Evolutionary conservation across 2,113 vertebrate genomes (phyloP).

Genomic region (Damaliscus lunatus): DNA sequence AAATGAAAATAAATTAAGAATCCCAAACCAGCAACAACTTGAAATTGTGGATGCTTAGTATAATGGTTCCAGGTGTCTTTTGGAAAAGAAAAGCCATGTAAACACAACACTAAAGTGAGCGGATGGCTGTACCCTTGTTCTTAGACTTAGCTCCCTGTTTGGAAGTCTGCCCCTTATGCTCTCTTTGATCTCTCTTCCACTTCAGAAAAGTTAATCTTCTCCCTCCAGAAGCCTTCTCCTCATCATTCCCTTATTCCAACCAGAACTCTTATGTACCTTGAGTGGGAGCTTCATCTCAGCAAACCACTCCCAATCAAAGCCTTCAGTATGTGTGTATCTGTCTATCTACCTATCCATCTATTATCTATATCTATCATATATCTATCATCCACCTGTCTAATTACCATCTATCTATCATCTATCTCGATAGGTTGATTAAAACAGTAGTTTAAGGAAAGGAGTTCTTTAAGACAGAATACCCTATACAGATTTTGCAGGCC

Average conservation of each 20-base stretch:
- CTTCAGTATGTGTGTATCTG: background rate
- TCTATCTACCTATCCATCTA: background rate
- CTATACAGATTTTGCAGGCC: background rate
- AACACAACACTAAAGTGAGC: background rate
- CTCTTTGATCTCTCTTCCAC: background rate
- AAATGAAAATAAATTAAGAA: background rate
- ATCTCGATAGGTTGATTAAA: background rate
- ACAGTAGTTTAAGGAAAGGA: background rate
- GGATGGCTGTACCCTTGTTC: background rate
- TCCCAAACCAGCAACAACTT: background rate
- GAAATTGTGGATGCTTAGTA: background rate
- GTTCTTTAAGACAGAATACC: background rate
- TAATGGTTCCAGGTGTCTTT: background rate
- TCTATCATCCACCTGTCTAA: background rate
- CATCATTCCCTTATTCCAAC: background rate
- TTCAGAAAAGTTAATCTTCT: background rate
- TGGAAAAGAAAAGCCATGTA: background rate
- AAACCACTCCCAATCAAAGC: background rate
- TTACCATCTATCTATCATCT: background rate
- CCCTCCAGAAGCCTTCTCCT: background rate
- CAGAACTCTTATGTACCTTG: background rate
- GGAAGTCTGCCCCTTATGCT: accelerated
- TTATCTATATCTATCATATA: background rate
- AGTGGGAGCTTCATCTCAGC: background rate
- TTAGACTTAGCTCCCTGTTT: background rate